Conservation (phyloP, 2,888 invertebrate species). For the Epinotia brunnichana region DNA sequence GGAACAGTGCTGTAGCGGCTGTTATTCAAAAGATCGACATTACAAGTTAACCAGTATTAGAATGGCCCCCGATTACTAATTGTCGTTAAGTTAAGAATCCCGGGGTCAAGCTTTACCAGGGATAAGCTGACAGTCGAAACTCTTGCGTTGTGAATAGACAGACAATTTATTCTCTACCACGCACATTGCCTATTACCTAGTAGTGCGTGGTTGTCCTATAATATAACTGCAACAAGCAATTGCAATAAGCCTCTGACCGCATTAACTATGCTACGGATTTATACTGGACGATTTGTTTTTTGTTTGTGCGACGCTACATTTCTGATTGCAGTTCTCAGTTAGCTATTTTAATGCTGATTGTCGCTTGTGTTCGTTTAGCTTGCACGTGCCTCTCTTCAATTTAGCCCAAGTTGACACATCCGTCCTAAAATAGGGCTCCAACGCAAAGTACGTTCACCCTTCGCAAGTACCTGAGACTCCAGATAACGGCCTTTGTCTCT, state of each 20-base stretch:
- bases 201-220: constrained; percentile 22
- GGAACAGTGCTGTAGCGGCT: background rate
- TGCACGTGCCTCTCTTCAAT: constrained; percentile 30
- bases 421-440: constrained; percentile 42
- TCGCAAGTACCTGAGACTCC: constrained; percentile 4
- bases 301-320: background rate
- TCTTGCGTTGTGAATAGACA: background rate
- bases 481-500: constrained; percentile 28
- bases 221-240: constrained; percentile 9
- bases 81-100: background rate
- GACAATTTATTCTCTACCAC: constrained; percentile 2
- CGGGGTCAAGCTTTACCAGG: background rate
- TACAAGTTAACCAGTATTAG: background rate
- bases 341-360: background rate
- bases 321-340: background rate
- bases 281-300: background rate
- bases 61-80: background rate
- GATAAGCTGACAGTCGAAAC: background rate
- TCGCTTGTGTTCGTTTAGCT: background rate
- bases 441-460: constrained; percentile 42
- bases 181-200: background rate
- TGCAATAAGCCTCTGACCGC: constrained; percentile 12
- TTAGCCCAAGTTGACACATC: constrained; percentile 37
- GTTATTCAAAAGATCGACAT: background rate
- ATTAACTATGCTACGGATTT: constrained; percentile 14